phyloP scores from a whole-genome alignment of 2,888 invertebrate species.

The Caenorhabditis drosophilae region DNA sequence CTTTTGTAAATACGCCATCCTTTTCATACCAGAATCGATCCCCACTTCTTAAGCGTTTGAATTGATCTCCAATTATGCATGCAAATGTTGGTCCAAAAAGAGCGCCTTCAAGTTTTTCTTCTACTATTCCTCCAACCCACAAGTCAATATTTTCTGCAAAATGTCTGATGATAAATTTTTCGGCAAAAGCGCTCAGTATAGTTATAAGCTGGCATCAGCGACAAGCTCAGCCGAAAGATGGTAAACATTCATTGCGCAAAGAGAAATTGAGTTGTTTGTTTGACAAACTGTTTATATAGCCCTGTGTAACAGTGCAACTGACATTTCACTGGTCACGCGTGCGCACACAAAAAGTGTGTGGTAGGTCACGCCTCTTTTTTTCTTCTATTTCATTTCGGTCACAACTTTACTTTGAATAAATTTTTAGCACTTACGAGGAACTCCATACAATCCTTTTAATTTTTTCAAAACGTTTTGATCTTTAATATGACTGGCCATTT shows the following conservation, averaged over 20 bases:
- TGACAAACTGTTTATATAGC: conserved; percentile 14
- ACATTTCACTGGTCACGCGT: conserved; percentile 26
- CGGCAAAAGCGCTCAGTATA: conserved; percentile 41
- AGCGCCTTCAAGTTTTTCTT: conserved; percentile 81
- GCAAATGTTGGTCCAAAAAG: conserved; percentile 90
- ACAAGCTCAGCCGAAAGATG: conserved; percentile 42
- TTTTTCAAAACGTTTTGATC: conserved; percentile 79
- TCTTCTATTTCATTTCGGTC: too few species aligned
- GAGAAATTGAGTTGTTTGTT: neutral
- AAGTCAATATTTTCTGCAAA: conserved; percentile 82
- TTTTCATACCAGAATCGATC: conserved; percentile 92
- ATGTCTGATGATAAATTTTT: neutral
- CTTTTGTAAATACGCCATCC: conserved; percentile 81
- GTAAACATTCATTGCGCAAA: conserved; percentile 44
- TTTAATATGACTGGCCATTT: conserved; percentile 80
- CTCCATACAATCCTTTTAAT: conserved; percentile 84
- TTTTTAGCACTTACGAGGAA: conserved; percentile 78
- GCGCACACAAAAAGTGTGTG: conserved; percentile 16
- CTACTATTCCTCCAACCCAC: conserved; percentile 93
- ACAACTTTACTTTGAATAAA: too few species aligned
- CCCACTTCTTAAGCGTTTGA: conserved; percentile 84
- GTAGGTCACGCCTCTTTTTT: conserved; percentile 24
- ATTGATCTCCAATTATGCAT: conserved; percentile 90
- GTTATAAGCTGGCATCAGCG: conserved; percentile 9
- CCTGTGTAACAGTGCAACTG: conserved; percentile 7